Evolutionary conservation across 2,888 invertebrate species (phyloP).

Genomic region (Drosophila incognita): DNA sequence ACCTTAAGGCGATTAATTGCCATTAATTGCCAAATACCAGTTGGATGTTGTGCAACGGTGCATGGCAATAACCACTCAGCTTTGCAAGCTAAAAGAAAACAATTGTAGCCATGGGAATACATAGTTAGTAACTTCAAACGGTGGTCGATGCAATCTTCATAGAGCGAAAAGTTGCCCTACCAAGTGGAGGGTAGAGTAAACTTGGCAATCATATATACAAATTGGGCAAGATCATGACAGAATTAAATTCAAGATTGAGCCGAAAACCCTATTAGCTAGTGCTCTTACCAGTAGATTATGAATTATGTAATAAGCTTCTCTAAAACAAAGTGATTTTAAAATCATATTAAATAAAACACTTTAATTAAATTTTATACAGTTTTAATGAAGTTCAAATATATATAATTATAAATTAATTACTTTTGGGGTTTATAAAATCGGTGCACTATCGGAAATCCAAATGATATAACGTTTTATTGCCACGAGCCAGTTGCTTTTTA

Average conservation of each 20-base stretch:
- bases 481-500: conserved; percentile 10
- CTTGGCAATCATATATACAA: not conserved
- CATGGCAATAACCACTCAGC: not conserved
- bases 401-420: not conserved
- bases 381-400: not conserved
- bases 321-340: not conserved
- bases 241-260: not conserved
- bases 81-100: not conserved
- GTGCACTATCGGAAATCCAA: conserved; percentile 12
- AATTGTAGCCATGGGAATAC: not conserved
- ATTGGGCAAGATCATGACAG: not conserved
- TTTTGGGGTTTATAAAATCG: not conserved
- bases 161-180: not conserved
- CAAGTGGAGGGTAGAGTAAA: not conserved
- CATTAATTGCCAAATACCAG: not conserved
- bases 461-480: conserved; percentile 27
- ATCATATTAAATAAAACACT: not conserved
- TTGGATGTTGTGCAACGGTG: not conserved
- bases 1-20: not conserved
- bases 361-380: not conserved
- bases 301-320: not conserved
- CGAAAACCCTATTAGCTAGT: no score
- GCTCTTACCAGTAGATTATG: not conserved
- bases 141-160: not conserved
- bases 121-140: not conserved